A percentile compares a stretch with the other conserved stretches of the same genome.
phyloP scores from a whole-genome alignment of 2,888 invertebrate species.

The Argynnis bischoffii region DNA sequence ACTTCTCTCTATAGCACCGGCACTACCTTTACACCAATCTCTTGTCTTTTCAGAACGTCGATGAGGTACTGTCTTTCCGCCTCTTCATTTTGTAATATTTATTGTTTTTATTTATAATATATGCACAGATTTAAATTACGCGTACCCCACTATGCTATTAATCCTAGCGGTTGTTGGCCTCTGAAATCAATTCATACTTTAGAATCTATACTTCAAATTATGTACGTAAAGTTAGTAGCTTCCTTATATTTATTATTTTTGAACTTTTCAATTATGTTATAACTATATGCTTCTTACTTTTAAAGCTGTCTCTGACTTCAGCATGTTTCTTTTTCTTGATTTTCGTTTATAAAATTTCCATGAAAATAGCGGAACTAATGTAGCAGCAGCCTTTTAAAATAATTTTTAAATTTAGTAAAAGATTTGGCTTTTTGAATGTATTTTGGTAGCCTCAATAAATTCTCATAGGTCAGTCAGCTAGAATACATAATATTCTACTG shows the following conservation, averaged over 20 bases:
- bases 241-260: slow-evolving; percentile 18
- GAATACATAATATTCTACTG: slow-evolving; percentile 17
- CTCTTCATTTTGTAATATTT: slow-evolving; percentile 57
- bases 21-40: slow-evolving; percentile 75
- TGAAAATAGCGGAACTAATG: slow-evolving; percentile 12
- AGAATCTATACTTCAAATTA: slow-evolving; percentile 15
- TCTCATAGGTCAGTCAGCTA: slow-evolving; percentile 2
- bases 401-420: slow-evolving; percentile 12
- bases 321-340: slow-evolving; percentile 29
- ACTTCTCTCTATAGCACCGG: slow-evolving; percentile 52
- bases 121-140: slow-evolving; percentile 55
- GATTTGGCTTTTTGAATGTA: slow-evolving; percentile 5
- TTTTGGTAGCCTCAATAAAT: slow-evolving; percentile 8
- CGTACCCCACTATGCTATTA: slow-evolving; percentile 34
- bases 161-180: slow-evolving; percentile 14
- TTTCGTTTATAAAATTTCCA: slow-evolving; percentile 13
- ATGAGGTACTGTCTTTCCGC: slow-evolving; percentile 81
- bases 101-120: slow-evolving; percentile 51
- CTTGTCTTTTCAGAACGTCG: slow-evolving; percentile 84
- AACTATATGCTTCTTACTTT: slow-evolving; percentile 15
- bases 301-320: slow-evolving; percentile 17
- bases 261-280: slow-evolving; percentile 8
- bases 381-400: slow-evolving; percentile 21
- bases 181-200: neutral
- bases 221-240: slow-evolving; percentile 18